Evolutionary conservation across 2,888 invertebrate genomes (phyloP), one percentile per base, ranked within the genome.

Genomic region (Temnothorax rugatulus): DNA sequence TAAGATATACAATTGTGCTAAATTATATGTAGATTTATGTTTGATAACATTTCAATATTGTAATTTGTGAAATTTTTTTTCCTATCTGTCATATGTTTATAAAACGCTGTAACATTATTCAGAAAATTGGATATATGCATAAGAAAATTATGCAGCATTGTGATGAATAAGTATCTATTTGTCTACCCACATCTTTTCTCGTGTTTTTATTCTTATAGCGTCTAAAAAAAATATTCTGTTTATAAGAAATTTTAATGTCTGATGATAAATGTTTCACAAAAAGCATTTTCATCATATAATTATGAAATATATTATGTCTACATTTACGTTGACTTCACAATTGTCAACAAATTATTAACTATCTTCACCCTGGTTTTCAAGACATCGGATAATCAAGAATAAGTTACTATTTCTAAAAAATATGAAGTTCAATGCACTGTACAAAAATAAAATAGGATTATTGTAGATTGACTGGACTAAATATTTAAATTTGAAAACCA

Each of bases 1-100:
- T 88, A 77, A 87, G 83, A 87, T 83, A 79, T 85, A 90, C 76
- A 90, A 81, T 89, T 89, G 87, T 90, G 90, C 86, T 86, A 81
- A 21, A 83, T 88, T 69, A 57, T 76, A 77, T 82, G 59, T 54
- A 86, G 82, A 81, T 81, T 69, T 57, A 75, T 82, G 69, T 76
- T n/a, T 84, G 63, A 82, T 81, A 85, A 90, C 79, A 85, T 85
- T 82, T 57, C 74, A 47, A 66, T 85, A 84, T 85, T 81, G 66
- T 69, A 74, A 86, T 86, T 73, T 63, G 76, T 77, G 84, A 85
- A 86, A 87, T 83, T 64, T 61, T 74, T 74, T 75, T 86, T 52
- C 50, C 69, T 74, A 41, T 61, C 59, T 74, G 52, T 74, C 71
- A 85, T 21, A 69, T 74, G 76, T 57, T 79, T 86, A 82, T 63